A percentile compares a stretch with the other conserved stretches of the same genome.
Conservation (phyloP, 2,888 invertebrate species). For the Gonocerus acuteangulatus region DNA sequence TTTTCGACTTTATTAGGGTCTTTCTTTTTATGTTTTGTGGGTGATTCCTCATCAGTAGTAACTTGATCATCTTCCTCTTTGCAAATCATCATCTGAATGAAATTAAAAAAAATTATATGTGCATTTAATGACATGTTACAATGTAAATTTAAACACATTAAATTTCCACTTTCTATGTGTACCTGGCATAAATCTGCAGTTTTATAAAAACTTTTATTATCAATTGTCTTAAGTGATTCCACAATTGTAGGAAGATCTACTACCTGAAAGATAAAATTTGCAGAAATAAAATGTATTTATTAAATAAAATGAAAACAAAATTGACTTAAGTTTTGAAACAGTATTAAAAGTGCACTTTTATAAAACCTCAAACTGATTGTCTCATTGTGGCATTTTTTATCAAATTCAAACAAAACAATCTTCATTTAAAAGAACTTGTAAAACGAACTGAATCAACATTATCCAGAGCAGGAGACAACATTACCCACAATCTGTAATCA, state of each 20-base stretch:
- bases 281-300: neutral
- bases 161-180: slow-evolving; percentile 22
- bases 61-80: slow-evolving; percentile 78
- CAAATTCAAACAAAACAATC: too few species aligned
- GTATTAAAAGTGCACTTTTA: too few species aligned
- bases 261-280: slow-evolving; percentile 47
- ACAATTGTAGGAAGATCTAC: slow-evolving; percentile 86
- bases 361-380: too few species aligned
- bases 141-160: neutral
- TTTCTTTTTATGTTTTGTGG: slow-evolving; percentile 72
- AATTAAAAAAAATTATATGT: too few species aligned
- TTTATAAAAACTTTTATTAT: slow-evolving; percentile 94
- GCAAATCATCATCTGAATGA: slow-evolving; percentile 64
- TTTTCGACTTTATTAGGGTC: slow-evolving; percentile 81
- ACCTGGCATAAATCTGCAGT: slow-evolving; percentile 92
- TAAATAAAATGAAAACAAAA: neutral
- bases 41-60: slow-evolving; percentile 67
- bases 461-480: too few species aligned
- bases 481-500: too few species aligned
- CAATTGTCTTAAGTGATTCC: slow-evolving; percentile 91
- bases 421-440: too few species aligned
- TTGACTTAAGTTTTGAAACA: too few species aligned
- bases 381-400: too few species aligned
- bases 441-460: too few species aligned
- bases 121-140: neutral